Base-by-base conservation (phyloP, 2,888 invertebrate genomes). In the Exephanes ischioxanthus region DNA sequence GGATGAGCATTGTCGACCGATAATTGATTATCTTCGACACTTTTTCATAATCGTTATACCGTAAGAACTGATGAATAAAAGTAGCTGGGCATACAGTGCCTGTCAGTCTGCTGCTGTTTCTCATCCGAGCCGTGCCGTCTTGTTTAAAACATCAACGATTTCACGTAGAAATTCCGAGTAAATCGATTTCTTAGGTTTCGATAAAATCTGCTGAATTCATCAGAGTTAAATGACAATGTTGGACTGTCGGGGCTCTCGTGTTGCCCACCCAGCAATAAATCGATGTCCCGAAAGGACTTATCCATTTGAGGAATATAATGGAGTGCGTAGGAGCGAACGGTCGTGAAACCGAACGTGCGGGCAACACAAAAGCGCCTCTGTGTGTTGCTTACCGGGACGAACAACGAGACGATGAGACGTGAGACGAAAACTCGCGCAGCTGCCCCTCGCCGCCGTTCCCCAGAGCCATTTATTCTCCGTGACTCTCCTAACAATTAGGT, bases 401-500 rank as follows among this genome's bases (percentile, higher is more conserved):
- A 33, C 68, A 58, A 76, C 81, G 70, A 80, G 66, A 73, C 73
- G 73, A 75, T 53, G 76, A 75, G 68, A 76, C 81, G 70, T 70
- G 76, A 76, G 76, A 82, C 61, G 70, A 68, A 75, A 78, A 58
- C 81, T 70, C 82, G 63, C 76, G 76, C 86, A 86, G 86, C 87
- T 87, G 87, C 87, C 78, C 71, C 80, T 53, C 55, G 73, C 85
- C 48, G 63, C 76, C 55, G 76, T 71, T 76, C 76, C 81, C 81
- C 26, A 51, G 71, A 71, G 81, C 87, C 87, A 87, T 87, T 87
- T 87, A 87, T 87, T 87, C 84, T 82, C 80, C 87, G 85, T 87
- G 87, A 87, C 85, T 82, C 76, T 83, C 83, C 85, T 86, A 87
- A 87, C 87, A 87, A 87, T 87, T 87, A 87, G 87, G 87, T 87